Evolutionary conservation across 2,888 invertebrate species (phyloP).

Genomic region (Hermodice carunculata): DNA sequence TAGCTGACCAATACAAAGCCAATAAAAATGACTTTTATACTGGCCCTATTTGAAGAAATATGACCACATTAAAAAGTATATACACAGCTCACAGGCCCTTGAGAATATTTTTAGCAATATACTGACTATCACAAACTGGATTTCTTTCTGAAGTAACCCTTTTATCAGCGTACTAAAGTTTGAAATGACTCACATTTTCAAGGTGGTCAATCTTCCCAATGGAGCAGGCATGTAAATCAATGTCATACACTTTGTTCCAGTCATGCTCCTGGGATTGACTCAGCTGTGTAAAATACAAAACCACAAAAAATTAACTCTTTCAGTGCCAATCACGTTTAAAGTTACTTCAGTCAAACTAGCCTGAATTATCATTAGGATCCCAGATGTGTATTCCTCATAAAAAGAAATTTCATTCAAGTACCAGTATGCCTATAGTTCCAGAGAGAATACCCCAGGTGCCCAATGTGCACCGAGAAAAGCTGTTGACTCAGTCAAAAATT

Average conservation of each 20-base stretch:
- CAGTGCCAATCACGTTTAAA: too few species aligned
- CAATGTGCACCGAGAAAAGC: too few species aligned
- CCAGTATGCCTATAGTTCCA: too few species aligned
- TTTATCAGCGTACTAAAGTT: background rate
- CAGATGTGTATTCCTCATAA: too few species aligned
- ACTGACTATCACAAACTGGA: too few species aligned
- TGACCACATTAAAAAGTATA: background rate
- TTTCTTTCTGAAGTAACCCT: background rate
- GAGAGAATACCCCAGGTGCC: too few species aligned
- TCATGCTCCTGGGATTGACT: slow-evolving; percentile 8
- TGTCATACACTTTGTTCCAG: slow-evolving; percentile 5
- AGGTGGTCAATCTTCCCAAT: slow-evolving; percentile 13
- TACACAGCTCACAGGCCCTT: too few species aligned
- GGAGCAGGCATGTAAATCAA: slow-evolving; percentile 10
- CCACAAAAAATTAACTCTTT: background rate
- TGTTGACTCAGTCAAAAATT: too few species aligned
- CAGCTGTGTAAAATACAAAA: slow-evolving; percentile 4
- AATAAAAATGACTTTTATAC: background rate
- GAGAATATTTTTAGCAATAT: too few species aligned
- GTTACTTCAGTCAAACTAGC: too few species aligned
- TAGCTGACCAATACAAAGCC: background rate
- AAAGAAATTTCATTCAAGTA: too few species aligned
- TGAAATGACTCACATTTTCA: slow-evolving; percentile 12
- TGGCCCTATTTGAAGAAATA: background rate
- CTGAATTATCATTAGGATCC: too few species aligned